Evolutionary conservation across 1,140 invertebrate genomes (phyloP), one percentile per base, ranked within the genome.

Genomic region (Lordiphosa stackelbergi): DNA sequence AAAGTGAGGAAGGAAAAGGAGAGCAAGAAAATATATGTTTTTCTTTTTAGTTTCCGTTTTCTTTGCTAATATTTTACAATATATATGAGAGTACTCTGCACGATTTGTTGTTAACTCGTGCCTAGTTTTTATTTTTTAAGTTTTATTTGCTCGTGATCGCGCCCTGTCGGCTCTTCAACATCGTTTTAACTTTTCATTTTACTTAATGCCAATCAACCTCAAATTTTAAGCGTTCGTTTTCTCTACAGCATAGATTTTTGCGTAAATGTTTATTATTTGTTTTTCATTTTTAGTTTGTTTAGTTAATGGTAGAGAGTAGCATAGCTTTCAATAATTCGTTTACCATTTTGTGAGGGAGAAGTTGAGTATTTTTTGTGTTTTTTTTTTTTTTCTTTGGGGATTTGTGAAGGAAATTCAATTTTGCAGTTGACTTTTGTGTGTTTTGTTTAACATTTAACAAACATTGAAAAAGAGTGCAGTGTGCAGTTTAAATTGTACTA

Each of bases 181-280:
- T 84, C 78, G 78, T 83, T 83, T 71, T 71, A 68, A 71, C 68
- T 53, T 60, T 41, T 53, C 61, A 62, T 77, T 65, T 83, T 81
- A 74, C 77, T 83, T 83, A 83, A 83, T 83, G 77, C 77, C 77
- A 83, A 83, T 83, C 77, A 83, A 83, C 77, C 77, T 83, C 77
- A 84, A 83, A 84, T 83, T 79, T 83, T 83, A 83, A 83, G 77
- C 77, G 77, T 83, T 83, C 69, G 63, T 78, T 66, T 85, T 85
- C 61, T 85, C 74, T 85, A 85, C 65, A 69, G 72, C 75, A 77
- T 79, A 70, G 61, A 69, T 74, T 62, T 58, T 69, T 61, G 28
- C 28, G 28, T 31, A 31, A 65, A 55, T 64, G 38, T 36, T 47
- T 48, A 38, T 56, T 48, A 28, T 24, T 53, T 35, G 49, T 48